Evolutionary conservation across 2,113 vertebrate species (phyloP).

Genomic region (Chascanopsetta lugubris): DNA sequence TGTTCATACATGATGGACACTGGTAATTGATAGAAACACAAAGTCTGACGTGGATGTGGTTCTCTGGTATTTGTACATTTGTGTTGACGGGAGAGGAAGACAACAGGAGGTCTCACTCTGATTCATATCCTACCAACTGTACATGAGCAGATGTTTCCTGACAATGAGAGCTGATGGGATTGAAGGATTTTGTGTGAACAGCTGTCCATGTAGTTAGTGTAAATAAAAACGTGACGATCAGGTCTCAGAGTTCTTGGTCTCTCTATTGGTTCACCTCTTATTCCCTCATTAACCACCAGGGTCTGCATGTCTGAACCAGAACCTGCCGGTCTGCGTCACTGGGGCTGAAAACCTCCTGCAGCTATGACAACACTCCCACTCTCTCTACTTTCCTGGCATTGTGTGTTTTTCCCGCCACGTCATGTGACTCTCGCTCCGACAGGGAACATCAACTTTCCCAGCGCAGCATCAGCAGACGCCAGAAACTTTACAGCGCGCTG

Average conservation of each 20-base stretch:
- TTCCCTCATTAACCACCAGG: constrained; percentile 47
- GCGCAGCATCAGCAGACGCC: background rate
- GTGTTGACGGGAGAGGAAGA: no score
- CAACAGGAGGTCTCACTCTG: no score
- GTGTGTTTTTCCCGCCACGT: constrained; percentile 42
- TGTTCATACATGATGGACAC: no score
- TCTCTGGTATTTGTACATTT: no score
- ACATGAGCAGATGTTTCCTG: no score
- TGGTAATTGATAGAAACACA: no score
- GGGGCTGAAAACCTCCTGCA: constrained; percentile 44
- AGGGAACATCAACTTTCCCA: constrained; percentile 29
- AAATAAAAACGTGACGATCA: background rate
- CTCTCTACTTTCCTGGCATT: constrained; percentile 58
- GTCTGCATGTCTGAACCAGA: constrained; percentile 50
- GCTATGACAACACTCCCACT: constrained; percentile 38
- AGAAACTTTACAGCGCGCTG: constrained; percentile 29
- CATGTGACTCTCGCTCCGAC: constrained; percentile 48
- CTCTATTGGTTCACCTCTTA: background rate
- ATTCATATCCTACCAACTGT: no score
- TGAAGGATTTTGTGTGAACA: background rate
- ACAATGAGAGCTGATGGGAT: no score
- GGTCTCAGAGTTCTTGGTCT: constrained; percentile 8
- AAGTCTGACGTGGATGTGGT: no score
- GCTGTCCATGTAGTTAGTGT: no score
- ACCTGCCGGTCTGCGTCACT: constrained; percentile 42